Evolutionary conservation across 1,140 invertebrate species (phyloP), one percentile per base, ranked within the genome.

Genomic region (Atta cephalotes): DNA sequence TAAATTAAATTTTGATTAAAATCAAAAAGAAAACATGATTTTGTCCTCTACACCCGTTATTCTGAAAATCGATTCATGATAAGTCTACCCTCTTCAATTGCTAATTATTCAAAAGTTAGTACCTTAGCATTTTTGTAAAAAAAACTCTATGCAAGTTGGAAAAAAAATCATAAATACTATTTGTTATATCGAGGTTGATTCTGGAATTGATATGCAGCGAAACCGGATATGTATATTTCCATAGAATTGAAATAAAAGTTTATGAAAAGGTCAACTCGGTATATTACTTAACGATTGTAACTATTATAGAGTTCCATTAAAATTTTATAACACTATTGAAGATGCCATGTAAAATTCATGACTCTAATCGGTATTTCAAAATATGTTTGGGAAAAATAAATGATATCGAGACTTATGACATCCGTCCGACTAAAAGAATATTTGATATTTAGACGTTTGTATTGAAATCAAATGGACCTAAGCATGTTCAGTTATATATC

Each of bases 211-310:
- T 6, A 39, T 39, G 14, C 16, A 12, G 14, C 18, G 45, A 56
- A 80, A 80, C 49, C 28, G 31, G 31, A 70, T 56, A 70, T 45
- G 39, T 45, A 45, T 45, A 28, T 39, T 56, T 21, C 31, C n/a
- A 58, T 21, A 80, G 16, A 70, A 21, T 0, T 31, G 9, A 80
- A 70, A 35, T 60, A 80, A 80, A 70, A 39, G 16, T 58, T 25
- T 70, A 9, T n/a, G 45, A 53, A 51, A 70, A 80, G 45, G 16
- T 70, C 18, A n/a, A 70, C 9, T 25, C 5, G 49, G 18, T 14
- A 31, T 76, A 35, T 66, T 45, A 49, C 3, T 21, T 68, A 74
- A 58, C 9, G 70, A 51, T 78, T 16, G 16, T 49, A 45, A 25
- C 21, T 49, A 16, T 49, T 25, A 7, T 21, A 3, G 45, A 66